Conservation (phyloP, 2,888 invertebrate genomes). For the Plagodis pulveraria region DNA sequence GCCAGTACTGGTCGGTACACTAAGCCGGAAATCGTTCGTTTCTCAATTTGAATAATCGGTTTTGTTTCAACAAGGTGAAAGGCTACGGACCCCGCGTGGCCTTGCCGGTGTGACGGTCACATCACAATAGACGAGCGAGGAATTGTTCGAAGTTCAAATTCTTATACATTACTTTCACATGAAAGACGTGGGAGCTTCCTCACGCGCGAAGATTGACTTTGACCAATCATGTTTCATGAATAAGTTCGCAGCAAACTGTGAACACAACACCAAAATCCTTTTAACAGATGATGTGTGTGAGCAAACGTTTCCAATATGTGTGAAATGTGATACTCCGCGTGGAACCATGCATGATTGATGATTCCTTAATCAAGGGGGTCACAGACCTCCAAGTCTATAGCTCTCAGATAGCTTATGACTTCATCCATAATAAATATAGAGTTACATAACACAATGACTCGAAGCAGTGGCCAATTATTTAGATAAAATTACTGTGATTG, state of each 20-base stretch:
- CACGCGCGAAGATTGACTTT: constrained; percentile 17
- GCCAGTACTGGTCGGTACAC: constrained; percentile 55
- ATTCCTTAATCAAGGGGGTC: constrained; percentile 79
- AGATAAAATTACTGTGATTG: constrained; percentile 25
- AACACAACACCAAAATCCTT: constrained; percentile 45
- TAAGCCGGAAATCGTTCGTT: constrained; percentile 78
- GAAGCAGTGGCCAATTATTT: constrained; percentile 20
- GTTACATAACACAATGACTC: constrained; percentile 47
- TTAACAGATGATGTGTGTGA: constrained; percentile 43
- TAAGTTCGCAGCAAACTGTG: constrained; percentile 29
- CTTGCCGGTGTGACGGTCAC: constrained; percentile 41
- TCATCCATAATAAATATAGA: constrained; percentile 58
- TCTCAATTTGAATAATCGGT: constrained; percentile 69
- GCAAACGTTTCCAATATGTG: constrained; percentile 57
- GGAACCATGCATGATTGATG: constrained; percentile 75
- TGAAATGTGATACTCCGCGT: constrained; percentile 70
- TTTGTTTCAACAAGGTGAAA: constrained; percentile 59
- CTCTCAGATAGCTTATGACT: constrained; percentile 63
- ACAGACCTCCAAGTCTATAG: constrained; percentile 56
- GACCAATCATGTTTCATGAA: constrained; percentile 33
- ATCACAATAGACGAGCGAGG: constrained; percentile 31
- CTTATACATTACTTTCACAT: constrained; percentile 20
- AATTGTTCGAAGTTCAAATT: constrained; percentile 23
- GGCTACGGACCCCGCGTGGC: constrained; percentile 63
- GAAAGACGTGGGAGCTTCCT: constrained; percentile 18